Base-by-base conservation (phyloP, 2,113 vertebrate species). In the Anguilla japonica region DNA sequence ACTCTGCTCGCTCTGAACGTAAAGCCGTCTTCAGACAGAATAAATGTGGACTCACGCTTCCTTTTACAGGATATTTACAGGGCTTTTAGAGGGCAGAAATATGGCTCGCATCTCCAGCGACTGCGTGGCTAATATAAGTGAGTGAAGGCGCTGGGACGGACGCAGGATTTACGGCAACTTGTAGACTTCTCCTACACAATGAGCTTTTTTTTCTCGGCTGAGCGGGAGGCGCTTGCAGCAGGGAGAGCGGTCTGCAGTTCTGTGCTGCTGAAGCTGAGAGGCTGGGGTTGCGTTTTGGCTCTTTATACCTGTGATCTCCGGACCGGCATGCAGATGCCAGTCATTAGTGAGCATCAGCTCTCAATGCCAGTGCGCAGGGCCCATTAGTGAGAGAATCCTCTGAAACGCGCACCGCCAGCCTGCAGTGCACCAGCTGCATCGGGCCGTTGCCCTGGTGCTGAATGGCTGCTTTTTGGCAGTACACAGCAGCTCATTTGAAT, bases 11-110 rank as follows among this genome's bases (percentile, higher is more conserved):
- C 46, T 57, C 13, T 5, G 16, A 63, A 39, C 16, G 34, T 63
- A 46, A 39, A 67, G 83, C 11, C 26, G 20, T 60, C 29, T n/a
- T 41, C 18, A 41, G 34, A 18, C 53, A 34, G 41, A 60, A 67
- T 41, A 84, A 41, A 67, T 63, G n/a, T 26, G 20, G 22, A 46
- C 46, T 29, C 15, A 3, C 8, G 29, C 29, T 80, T 80, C 18
- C 34, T 79, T 40, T 80, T 41, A 41, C 20, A 13, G 79, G 34
- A 80, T 80, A 80, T 41, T 40, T 80, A 41, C 29, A 22, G 79
- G 41, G 18, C 29, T 80, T 80, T 80, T 80, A 80, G n/a, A 15
- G 29, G 20, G 34, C 79, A 80, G 79, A 80, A 80, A 80, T 80
- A 80, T 67, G 79, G 41, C 41, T 15, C 40, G 11, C 2, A 79